Conservation (phyloP, 2,797 vertebrate genomes). For the Gallinago nigripennis region DNA sequence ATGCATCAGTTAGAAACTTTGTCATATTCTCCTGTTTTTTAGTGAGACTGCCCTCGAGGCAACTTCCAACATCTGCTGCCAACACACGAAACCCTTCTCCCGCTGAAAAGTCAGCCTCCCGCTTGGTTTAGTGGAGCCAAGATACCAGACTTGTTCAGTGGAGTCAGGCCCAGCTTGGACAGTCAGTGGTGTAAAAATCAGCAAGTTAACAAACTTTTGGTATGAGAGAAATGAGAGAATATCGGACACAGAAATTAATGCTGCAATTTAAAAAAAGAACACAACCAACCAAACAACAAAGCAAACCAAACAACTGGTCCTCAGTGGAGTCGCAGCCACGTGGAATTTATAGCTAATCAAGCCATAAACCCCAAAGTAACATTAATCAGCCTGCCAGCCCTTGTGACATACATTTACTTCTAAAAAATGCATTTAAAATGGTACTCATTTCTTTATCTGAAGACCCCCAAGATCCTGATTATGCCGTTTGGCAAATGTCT, state of each 20-base stretch:
- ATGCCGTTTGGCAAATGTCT: not conserved
- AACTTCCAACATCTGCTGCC: not conserved
- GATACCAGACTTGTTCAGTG: not conserved
- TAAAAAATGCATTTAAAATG: not conserved
- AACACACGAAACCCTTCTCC: not conserved
- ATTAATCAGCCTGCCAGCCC: not conserved
- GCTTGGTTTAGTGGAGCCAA: not conserved
- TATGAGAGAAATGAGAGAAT: not conserved
- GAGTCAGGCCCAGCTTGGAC: not conserved
- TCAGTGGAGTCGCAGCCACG: not conserved
- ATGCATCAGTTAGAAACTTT: not conserved
- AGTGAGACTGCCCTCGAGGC: not conserved
- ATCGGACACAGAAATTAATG: not conserved
- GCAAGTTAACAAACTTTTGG: not conserved
- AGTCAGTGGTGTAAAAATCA: not conserved
- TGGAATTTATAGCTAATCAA: not conserved
- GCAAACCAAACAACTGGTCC: not conserved
- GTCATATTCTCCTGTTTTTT: not conserved
- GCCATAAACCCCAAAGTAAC: not conserved
- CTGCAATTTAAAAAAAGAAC: not conserved
- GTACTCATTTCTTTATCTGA: not conserved
- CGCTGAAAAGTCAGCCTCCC: not conserved
- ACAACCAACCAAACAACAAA: not conserved
- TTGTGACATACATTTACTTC: not conserved
- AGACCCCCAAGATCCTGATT: not conserved